Base-by-base conservation (phyloP, 1,140 invertebrate genomes). In the Drosophila biarmipes region DNA sequence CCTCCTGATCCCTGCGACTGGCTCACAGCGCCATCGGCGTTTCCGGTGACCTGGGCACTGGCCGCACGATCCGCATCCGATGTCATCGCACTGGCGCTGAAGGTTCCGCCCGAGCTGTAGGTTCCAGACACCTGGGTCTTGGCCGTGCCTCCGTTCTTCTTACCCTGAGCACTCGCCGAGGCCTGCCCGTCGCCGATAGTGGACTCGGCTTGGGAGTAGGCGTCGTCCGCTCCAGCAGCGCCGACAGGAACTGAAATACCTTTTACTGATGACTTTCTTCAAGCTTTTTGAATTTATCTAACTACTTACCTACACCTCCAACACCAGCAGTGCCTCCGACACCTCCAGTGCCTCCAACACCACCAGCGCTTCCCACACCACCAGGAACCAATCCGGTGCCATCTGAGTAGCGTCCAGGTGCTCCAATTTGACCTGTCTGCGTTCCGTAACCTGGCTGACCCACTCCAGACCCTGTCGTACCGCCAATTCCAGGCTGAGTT, bases 111-210 rank as follows among this genome's bases (percentile, higher is more conserved):
- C 7, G 95, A 95, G 17, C 94, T 94, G 84, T 97, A 96, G 1
- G 94, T 95, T 17, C 96, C 96, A 29, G 94, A 95, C 2, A 97
- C 96, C 92, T 96, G 95, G 4, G 96, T 95, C 86, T 97, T 96
- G 0, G 96, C 95, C 12, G 94, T 94, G 21, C 95, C 96, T 67
- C 94, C 94, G 24, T 94, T 94, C 74, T 94, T 95, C 78, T 93
- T 95, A 21, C 96, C 96, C 91, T 96, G 95, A 21, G 96, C 95
- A 40, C 95, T 94, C 8, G 96, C 96, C 62, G 93, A 94, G 2
- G 96, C 96, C 73, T 94, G 93, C 3, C 96, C 96, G 75, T 95
- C 96, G 59, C 95, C 95, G 45, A 94, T 93, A 8, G 93, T 93
- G 85, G 95, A 96, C 92, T 95, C 94, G 6, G 96, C 96, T 93